A percentile compares a stretch with the other conserved stretches of the same genome.
Evolutionary conservation across 1,140 invertebrate species (phyloP).

Genomic region (Drosophila nigromelanica): DNA sequence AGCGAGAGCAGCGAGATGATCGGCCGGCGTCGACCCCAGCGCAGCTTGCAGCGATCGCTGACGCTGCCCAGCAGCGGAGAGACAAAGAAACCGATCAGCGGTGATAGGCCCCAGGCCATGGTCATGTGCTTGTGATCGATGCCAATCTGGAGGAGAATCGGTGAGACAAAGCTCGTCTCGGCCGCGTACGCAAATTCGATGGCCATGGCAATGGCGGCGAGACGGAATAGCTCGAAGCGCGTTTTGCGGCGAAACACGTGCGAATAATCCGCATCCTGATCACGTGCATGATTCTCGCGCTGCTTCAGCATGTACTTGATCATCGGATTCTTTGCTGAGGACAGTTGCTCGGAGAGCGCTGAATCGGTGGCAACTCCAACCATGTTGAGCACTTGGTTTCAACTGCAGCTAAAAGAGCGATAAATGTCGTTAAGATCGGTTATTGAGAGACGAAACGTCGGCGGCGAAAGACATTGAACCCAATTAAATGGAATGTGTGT

Average conservation of each 20-base stretch:
- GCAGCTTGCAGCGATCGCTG: slow-evolving; percentile 89
- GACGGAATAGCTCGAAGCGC: slow-evolving; percentile 88
- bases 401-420: slow-evolving; percentile 13
- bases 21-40: slow-evolving; percentile 89
- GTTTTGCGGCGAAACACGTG: slow-evolving; percentile 87
- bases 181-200: slow-evolving; percentile 95
- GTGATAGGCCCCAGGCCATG: slow-evolving; percentile 92
- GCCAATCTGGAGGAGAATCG: slow-evolving; percentile 91
- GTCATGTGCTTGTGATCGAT: slow-evolving; percentile 90
- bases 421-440: neutral
- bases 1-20: slow-evolving; percentile 91
- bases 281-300: slow-evolving; percentile 75
- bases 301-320: slow-evolving; percentile 79
- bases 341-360: slow-evolving; percentile 55
- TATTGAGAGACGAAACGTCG: slow-evolving; percentile 15
- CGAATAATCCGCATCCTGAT: slow-evolving; percentile 83
- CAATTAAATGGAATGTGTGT: slow-evolving; percentile 64
- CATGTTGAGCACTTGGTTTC: slow-evolving; percentile 46
- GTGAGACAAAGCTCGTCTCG: slow-evolving; percentile 94
- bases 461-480: slow-evolving; percentile 65
- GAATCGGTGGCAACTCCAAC: slow-evolving; percentile 65
- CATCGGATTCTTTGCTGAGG: slow-evolving; percentile 75
- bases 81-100: slow-evolving; percentile 91
- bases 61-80: slow-evolving; percentile 92
- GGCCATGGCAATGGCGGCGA: slow-evolving; percentile 93